phyloP scores from a whole-genome alignment of 2,797 vertebrate genomes.

The Philypnodon macrostomus region DNA sequence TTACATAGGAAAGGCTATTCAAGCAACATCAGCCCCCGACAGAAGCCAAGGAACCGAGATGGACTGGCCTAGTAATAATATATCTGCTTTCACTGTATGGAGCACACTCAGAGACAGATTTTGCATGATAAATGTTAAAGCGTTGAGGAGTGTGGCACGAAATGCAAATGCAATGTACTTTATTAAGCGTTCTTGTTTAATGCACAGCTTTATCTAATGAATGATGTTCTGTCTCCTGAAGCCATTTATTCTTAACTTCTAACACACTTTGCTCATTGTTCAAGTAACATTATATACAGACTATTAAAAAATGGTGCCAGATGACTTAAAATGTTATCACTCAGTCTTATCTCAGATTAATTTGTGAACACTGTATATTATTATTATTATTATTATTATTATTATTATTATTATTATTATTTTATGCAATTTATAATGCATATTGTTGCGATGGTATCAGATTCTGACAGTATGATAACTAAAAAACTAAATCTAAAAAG shows the following conservation, averaged over 20 bases:
- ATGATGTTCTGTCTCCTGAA: conserved; percentile 17
- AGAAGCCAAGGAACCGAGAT: conserved; percentile 15
- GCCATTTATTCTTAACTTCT: conserved; percentile 17
- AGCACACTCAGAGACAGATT: conserved; percentile 13
- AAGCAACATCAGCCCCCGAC: conserved; percentile 20
- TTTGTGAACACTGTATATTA: neutral
- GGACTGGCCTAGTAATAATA: conserved; percentile 10
- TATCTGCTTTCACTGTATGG: conserved; percentile 14
- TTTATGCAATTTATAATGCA: no score
- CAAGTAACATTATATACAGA: conserved; percentile 10
- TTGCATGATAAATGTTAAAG: conserved; percentile 5
- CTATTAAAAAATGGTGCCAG: conserved; percentile 4
- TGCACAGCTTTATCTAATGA: conserved; percentile 18
- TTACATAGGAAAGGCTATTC: conserved; percentile 37
- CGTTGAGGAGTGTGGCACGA: conserved; percentile 13
- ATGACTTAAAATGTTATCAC: conserved; percentile 5
- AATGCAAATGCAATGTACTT: conserved; percentile 16
- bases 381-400: no score
- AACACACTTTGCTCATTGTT: conserved; percentile 16
- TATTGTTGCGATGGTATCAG: no score
- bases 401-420: no score
- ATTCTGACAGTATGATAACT: no score
- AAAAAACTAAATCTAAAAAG: no score
- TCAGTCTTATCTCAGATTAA: neutral
- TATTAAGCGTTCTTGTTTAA: conserved; percentile 28